Conservation (phyloP, 1,140 invertebrate genomes). For the Physella acuta region DNA sequence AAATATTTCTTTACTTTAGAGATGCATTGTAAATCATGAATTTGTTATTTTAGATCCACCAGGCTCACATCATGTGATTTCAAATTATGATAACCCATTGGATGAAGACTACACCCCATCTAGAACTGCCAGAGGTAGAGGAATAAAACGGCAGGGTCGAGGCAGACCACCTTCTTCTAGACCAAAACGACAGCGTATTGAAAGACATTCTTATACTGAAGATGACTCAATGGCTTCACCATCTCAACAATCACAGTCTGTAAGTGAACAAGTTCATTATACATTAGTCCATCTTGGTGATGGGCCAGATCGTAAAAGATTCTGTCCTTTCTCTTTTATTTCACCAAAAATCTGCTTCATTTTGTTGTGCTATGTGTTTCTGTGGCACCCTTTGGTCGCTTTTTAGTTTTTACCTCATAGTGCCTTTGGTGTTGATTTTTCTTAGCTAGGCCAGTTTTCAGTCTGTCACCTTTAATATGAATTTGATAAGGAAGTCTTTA, state of each 20-base stretch:
- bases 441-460: too few relatives aligned
- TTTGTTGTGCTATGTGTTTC: too few relatives aligned
- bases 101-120: conserved; percentile 38
- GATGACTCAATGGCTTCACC: not conserved
- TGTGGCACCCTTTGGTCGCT: too few relatives aligned
- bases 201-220: not conserved
- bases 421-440: too few relatives aligned
- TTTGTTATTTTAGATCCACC: not conserved
- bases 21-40: not conserved
- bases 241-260: too few relatives aligned
- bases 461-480: too few relatives aligned
- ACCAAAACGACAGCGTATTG: conserved; percentile 22
- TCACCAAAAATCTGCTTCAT: too few relatives aligned
- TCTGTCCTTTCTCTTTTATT: too few relatives aligned
- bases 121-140: conserved; percentile 16
- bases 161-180: conserved; percentile 19
- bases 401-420: too few relatives aligned
- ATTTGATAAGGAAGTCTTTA: too few relatives aligned
- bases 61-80: not conserved
- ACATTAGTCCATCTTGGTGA: too few relatives aligned
- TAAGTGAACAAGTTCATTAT: conserved; percentile 8
- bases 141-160: conserved; percentile 34
- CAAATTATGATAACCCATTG: conserved; percentile 23
- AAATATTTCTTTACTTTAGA: not conserved
- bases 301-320: too few relatives aligned